A percentile compares a stretch with the other conserved stretches of the same genome.
These are phyloP conservation scores for Drosophila kurseongensis DNA, from an alignment of 1,140 invertebrate genomes.

Conservation along the genomic window DNA sequence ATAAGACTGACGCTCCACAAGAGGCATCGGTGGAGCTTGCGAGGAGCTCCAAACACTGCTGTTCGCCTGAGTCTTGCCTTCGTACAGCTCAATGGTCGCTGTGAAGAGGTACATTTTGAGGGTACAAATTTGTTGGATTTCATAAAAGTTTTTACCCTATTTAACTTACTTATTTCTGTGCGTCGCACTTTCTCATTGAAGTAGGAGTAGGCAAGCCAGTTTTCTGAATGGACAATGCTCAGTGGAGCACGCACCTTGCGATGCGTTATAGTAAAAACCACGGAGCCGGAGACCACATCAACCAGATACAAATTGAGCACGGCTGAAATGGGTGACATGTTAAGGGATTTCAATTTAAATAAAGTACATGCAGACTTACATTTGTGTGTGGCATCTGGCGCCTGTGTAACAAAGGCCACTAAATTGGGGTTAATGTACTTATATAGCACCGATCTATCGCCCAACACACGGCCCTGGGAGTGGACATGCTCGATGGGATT, in stretches of 20 bases:
- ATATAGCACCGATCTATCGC: conserved; percentile 98
- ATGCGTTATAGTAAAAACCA: conserved; percentile 91
- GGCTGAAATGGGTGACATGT: conserved; percentile 24
- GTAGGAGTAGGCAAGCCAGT: conserved; percentile 98
- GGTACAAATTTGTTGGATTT: neutral
- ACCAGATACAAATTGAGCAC: conserved; percentile 92
- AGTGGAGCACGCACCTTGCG: conserved; percentile 93
- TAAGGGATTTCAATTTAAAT: neutral
- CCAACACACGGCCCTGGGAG: conserved; percentile 97
- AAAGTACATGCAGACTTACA: conserved; percentile 85
- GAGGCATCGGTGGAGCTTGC: conserved; percentile 89
- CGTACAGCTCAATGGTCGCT: conserved; percentile 97
- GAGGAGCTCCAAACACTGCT: conserved; percentile 95
- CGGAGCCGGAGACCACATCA: conserved; percentile 94
- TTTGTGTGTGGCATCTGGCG: conserved; percentile 90
- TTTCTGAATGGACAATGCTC: conserved; percentile 97
- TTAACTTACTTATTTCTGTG: conserved; percentile 90
- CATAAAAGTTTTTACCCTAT: neutral
- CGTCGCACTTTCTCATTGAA: conserved; percentile 97
- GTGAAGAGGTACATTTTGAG: neutral
- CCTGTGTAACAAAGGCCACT: conserved; percentile 93
- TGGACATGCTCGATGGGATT: conserved; percentile 94
- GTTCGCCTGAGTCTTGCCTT: conserved; percentile 95
- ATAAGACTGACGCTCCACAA: conserved; percentile 95
- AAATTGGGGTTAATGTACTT: conserved; percentile 99